Evolutionary conservation across 35 echinoderm and acorn worm genomes (phyloP).

Genomic region (Ptychodera flava): DNA sequence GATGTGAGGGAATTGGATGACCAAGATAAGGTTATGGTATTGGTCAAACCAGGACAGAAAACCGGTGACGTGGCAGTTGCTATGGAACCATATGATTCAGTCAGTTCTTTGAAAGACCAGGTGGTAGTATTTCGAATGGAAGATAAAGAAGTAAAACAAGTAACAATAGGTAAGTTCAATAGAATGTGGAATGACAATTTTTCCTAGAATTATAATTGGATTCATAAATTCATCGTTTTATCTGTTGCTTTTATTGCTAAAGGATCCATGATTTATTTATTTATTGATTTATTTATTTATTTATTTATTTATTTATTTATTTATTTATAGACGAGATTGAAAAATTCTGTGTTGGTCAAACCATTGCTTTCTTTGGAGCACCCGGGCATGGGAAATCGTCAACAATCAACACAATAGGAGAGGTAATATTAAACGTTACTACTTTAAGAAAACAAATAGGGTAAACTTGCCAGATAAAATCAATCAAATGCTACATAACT

Average conservation of each 20-base stretch:
- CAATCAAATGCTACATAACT: too few relatives aligned
- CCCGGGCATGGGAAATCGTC: background rate
- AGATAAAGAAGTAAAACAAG: background rate
- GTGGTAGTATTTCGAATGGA: background rate
- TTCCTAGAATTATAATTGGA: too few relatives aligned
- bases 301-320: too few relatives aligned
- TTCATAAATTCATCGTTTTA: too few relatives aligned
- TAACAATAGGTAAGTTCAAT: background rate
- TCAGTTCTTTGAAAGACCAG: background rate
- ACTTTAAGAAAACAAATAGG: too few relatives aligned
- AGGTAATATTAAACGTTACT: too few relatives aligned
- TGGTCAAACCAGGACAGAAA: background rate
- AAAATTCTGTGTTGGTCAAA: background rate
- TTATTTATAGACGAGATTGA: background rate
- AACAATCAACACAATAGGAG: background rate
- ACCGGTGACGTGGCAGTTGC: background rate
- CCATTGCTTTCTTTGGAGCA: background rate
- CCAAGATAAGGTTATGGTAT: background rate
- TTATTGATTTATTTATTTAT: too few relatives aligned
- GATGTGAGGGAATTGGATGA: background rate
- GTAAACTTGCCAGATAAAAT: too few relatives aligned
- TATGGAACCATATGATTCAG: background rate
- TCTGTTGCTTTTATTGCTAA: too few relatives aligned
- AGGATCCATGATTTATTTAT: too few relatives aligned
- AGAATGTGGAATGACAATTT: background rate